These are phyloP conservation scores for Diadophis punctatus DNA, from an alignment of 2,113 vertebrate species.

Conservation along the genomic window DNA sequence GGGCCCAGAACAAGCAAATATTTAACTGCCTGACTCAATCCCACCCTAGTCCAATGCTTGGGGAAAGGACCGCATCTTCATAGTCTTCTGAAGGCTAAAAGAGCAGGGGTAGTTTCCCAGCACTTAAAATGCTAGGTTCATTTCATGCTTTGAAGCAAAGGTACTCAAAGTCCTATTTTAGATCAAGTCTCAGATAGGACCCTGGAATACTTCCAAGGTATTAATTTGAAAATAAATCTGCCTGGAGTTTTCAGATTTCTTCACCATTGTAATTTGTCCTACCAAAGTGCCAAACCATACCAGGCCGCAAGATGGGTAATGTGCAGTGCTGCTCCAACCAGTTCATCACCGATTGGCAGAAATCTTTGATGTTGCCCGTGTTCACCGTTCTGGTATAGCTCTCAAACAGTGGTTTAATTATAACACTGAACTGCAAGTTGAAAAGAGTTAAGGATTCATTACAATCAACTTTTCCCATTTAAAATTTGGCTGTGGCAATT, in stretches of 20 bases:
- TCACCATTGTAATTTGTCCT: background rate
- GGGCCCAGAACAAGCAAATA: background rate
- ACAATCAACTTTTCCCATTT: background rate
- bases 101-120: background rate
- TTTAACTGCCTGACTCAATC: background rate
- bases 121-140: background rate
- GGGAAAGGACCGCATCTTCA: background rate
- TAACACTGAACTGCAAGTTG: constrained; percentile 9
- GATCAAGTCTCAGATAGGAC: background rate
- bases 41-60: background rate
- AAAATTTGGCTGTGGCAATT: background rate
- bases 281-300: background rate
- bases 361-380: constrained; percentile 6
- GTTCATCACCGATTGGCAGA: constrained; percentile 22
- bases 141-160: background rate
- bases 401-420: constrained; percentile 22
- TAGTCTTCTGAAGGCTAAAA: background rate
- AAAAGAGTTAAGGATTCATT: constrained; percentile 9
- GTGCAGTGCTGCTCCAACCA: constrained; percentile 24
- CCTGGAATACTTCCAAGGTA: background rate
- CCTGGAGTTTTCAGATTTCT: background rate
- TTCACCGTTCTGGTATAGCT: constrained; percentile 17
- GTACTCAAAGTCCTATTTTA: background rate
- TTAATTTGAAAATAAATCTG: background rate
- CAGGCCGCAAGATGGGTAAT: constrained; percentile 21